Percentiles rank a stretch among this genome's conserved stretches.
Conservation (phyloP, 2,888 invertebrate species). For the Drosophila hamatofila region DNA sequence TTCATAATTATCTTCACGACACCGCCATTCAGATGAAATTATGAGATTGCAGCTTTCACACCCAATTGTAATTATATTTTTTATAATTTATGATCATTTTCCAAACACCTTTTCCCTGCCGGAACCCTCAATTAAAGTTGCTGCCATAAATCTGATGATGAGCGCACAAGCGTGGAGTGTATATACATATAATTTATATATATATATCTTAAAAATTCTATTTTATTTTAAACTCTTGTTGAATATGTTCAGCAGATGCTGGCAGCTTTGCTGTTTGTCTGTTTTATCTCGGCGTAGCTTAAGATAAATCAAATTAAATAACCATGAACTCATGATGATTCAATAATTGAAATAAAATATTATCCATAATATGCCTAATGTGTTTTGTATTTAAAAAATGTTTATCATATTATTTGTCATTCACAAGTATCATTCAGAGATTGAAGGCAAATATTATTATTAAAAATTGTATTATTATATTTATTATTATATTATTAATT, state of each 20-base stretch:
- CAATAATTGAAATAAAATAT: not conserved
- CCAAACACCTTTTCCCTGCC: conserved; percentile 40
- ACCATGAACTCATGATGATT: conserved; percentile 6
- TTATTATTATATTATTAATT: too few relatives aligned
- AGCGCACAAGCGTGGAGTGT: not conserved
- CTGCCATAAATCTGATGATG: conserved; percentile 7
- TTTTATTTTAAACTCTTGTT: not conserved
- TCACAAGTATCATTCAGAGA: too few relatives aligned
- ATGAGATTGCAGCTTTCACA: conserved; percentile 29
- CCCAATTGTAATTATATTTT: conserved; percentile 23
- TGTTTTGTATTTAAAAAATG: not conserved
- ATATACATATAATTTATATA: not conserved
- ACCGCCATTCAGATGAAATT: conserved; percentile 33
- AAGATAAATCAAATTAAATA: conserved; percentile 16
- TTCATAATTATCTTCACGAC: conserved; percentile 14
- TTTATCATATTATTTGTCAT: not conserved
- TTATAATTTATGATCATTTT: conserved; percentile 38
- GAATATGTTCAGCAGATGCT: conserved; percentile 10
- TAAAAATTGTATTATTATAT: too few relatives aligned
- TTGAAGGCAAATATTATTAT: too few relatives aligned
- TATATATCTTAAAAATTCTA: not conserved
- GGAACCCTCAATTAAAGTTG: conserved; percentile 15
- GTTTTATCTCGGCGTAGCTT: conserved; percentile 1
- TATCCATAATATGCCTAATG: not conserved
- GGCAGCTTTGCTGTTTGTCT: not conserved